Conservation (phyloP, 2,113 vertebrate species). For the Pyrgilauda ruficollis region DNA sequence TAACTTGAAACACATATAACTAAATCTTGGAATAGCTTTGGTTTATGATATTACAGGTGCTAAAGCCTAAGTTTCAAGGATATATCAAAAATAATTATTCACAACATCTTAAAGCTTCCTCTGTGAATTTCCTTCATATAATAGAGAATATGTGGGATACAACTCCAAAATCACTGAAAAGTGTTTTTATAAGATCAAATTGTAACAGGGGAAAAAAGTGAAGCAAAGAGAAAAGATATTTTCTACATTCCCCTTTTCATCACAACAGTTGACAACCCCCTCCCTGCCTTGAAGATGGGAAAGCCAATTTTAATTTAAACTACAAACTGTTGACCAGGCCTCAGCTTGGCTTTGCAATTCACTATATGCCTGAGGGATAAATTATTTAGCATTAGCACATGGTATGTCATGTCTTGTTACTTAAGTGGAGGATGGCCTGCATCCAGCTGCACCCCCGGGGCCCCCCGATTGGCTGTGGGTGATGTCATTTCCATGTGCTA, state of each 20-base stretch:
- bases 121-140: background rate
- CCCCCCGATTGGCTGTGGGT: constrained; percentile 45
- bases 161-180: background rate
- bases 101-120: background rate
- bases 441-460: constrained; percentile 46
- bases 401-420: constrained; percentile 63
- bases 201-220: background rate
- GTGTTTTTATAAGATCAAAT: background rate
- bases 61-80: background rate
- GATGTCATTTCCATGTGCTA: constrained; percentile 68
- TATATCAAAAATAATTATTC: background rate
- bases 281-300: background rate
- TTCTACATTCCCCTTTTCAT: background rate
- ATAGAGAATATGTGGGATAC: background rate
- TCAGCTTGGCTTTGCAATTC: constrained; percentile 51
- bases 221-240: background rate
- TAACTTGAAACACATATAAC: background rate
- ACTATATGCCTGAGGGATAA: constrained; percentile 58
- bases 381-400: constrained; percentile 65
- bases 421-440: constrained; percentile 62
- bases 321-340: constrained; percentile 59
- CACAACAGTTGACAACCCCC: background rate
- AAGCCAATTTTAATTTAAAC: constrained; percentile 62
- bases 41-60: background rate
- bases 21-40: background rate